Evolutionary conservation across 2,888 invertebrate species (phyloP).

Genomic region (Diplolepis rosae): DNA sequence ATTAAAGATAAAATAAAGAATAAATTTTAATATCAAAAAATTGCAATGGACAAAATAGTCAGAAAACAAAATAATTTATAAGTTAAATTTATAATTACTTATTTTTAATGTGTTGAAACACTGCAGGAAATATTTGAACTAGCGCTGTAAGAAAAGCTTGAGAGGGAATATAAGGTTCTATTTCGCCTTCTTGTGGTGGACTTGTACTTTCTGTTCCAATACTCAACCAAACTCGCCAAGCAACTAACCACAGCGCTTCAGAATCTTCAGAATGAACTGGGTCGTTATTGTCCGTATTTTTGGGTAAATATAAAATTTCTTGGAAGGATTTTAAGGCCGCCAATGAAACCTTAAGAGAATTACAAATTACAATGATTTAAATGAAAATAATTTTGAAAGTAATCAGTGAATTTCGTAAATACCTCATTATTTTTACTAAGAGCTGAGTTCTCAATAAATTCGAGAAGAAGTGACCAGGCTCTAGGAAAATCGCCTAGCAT

Average conservation of each 20-base stretch:
- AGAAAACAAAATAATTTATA: background rate
- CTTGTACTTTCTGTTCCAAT: slow-evolving; percentile 88
- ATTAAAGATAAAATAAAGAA: no score
- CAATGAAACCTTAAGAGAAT: slow-evolving; percentile 81
- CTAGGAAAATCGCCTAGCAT: slow-evolving; percentile 92
- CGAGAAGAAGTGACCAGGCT: slow-evolving; percentile 94
- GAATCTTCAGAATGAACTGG: slow-evolving; percentile 72
- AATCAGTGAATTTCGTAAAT: slow-evolving; percentile 26
- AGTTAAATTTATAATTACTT: slow-evolving; percentile 75
- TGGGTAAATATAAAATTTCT: slow-evolving; percentile 88
- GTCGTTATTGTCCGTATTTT: slow-evolving; percentile 74
- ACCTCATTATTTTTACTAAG: slow-evolving; percentile 94
- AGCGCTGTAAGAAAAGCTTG: slow-evolving; percentile 95
- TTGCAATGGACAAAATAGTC: no score
- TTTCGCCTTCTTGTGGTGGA: slow-evolving; percentile 75
- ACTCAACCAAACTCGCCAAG: slow-evolving; percentile 91
- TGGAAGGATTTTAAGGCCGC: slow-evolving; percentile 98
- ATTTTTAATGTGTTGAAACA: slow-evolving; percentile 90
- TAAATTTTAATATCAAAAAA: background rate
- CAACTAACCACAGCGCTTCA: slow-evolving; percentile 84
- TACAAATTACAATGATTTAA: background rate
- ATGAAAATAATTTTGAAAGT: background rate
- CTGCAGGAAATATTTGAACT: slow-evolving; percentile 95
- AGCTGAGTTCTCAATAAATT: slow-evolving; percentile 95
- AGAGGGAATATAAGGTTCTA: slow-evolving; percentile 88